Evolutionary conservation across 2,113 vertebrate species (phyloP).

Genomic region (Ibidorhyncha struthersii): DNA sequence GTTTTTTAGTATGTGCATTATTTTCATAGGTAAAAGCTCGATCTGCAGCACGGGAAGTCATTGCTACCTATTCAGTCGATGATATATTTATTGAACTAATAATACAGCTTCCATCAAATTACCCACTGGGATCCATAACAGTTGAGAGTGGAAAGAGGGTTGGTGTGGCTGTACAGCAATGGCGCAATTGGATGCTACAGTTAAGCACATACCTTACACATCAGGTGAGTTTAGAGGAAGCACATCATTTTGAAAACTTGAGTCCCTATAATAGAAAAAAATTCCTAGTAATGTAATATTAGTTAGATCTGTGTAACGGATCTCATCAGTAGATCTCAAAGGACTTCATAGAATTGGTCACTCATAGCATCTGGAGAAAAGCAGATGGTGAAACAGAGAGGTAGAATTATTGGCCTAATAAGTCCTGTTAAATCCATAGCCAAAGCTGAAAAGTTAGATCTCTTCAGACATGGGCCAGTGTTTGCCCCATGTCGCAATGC

Average conservation of each 20-base stretch:
- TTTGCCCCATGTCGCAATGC: neutral
- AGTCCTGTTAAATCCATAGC: neutral
- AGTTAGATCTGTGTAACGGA: neutral
- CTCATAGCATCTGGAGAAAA: neutral
- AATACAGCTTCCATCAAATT: slow-evolving; percentile 93
- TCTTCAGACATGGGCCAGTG: neutral
- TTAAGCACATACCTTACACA: slow-evolving; percentile 97
- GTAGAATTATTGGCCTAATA: neutral
- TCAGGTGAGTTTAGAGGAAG: slow-evolving; percentile 77
- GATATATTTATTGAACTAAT: slow-evolving; percentile 97
- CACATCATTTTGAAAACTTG: neutral
- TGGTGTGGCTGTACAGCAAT: slow-evolving; percentile 97
- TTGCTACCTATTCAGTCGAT: slow-evolving; percentile 94
- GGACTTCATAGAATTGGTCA: neutral
- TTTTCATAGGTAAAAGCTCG: slow-evolving; percentile 90
- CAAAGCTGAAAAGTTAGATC: neutral
- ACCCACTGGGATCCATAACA: slow-evolving; percentile 90
- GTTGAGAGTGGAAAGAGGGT: slow-evolving; percentile 95
- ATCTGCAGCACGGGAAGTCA: slow-evolving; percentile 91
- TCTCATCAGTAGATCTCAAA: neutral
- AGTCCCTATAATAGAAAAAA: neutral
- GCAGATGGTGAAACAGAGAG: neutral
- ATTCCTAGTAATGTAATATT: neutral
- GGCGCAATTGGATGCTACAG: slow-evolving; percentile 99
- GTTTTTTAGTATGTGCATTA: neutral